Evolutionary conservation across 2,797 vertebrate genomes (phyloP), one percentile per base, ranked within the genome.

Genomic region (Otolemur crassicaudatus): DNA sequence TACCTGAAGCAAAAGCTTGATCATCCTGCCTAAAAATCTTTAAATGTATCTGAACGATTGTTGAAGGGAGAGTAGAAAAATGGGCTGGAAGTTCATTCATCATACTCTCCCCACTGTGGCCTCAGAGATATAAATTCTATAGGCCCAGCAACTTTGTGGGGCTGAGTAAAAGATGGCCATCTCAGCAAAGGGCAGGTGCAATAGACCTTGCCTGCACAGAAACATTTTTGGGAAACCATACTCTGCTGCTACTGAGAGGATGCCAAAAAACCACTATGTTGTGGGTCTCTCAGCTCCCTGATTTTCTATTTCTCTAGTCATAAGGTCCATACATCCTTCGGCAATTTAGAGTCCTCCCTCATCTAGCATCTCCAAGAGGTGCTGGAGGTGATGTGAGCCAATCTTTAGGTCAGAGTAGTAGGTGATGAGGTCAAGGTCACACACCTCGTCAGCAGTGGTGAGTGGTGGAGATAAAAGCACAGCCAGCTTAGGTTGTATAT

Each of bases 171-270:
- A 61, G 31, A 40, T 40, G 67, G n/a, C n/a, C 25, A 13, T 77
- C 61, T 53, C 61, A 40, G 14, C 13, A 61, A 61, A 85, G n/a
- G 16, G 31, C 20, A 23, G 49, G 7, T 20, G 7, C 16, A 2
- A 2, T 65, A 46, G 3, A 19, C 6, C 7, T 43, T 25, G 22
- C 4, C 40, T 3, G 1, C 3, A 7, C 31, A 14, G 37, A 34
- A 37, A 69, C 19, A 40, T 37, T 46, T n/a, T 9, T 0, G 25
- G 49, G 31, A 34, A 75, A 76, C 31, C 14, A 19, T 49, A 25
- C 75, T 82, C 22, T 76, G 69, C n/a, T 65, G 8, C 22, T n/a
- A 2, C 4, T 34, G 29, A 53, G 22, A 83, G 7, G 49, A 27
- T 27, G 61, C 5, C 25, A 88, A 46, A 16, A 87, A 67, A 43